Base-by-base conservation (phyloP, 2,113 vertebrate genomes). In the Malaclemys terrapin region DNA sequence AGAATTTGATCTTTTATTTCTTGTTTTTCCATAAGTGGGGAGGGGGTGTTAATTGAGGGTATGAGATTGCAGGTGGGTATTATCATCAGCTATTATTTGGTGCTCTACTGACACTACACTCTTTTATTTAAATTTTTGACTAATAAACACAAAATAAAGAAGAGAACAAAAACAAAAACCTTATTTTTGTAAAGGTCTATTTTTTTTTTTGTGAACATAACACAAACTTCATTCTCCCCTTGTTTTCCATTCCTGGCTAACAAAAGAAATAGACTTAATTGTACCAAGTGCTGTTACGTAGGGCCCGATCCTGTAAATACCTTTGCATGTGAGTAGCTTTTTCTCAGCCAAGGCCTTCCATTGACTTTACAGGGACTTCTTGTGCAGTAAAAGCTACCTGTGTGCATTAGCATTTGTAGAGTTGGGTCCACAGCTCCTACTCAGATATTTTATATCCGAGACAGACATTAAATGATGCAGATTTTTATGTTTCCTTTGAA, bases 401-500 rank as follows among this genome's bases (percentile, higher is more conserved):
- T 80, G 78, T 62, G 8, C 50, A 84, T 42, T 86, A 91, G 7
- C 1, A 3, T 11, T 89, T 57, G 25, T 13, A 90, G 19, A 85
- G 89, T 20, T 62, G 10, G 80, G 5, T 3, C 91, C 84, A 38
- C 14, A 82, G 35, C 80, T 75, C 3, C 20, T 31, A 80, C 5
- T 20, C 69, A 84, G 1, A 52, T 80, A 35, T 91, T 86, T 85
- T 86, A 86, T 56, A 38, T 76, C 76, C 38, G 35, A 69, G 31
- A 27, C n/a, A 56, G 45, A 56, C 38, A 75, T 50, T 22, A 17
- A 81, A 87, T 78, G 25, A 50, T 57, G 56, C 49, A 62, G 56
- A 76, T 82, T 78, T 75, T 76, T 87, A 45, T 65, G 84, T 91
- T 91, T 56, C 10, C 50, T 94, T 84, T 80, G 84, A 92, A 97